These are phyloP conservation scores for Drosophila robusta DNA, from an alignment of 2,888 invertebrate genomes.

Conservation along the genomic window DNA sequence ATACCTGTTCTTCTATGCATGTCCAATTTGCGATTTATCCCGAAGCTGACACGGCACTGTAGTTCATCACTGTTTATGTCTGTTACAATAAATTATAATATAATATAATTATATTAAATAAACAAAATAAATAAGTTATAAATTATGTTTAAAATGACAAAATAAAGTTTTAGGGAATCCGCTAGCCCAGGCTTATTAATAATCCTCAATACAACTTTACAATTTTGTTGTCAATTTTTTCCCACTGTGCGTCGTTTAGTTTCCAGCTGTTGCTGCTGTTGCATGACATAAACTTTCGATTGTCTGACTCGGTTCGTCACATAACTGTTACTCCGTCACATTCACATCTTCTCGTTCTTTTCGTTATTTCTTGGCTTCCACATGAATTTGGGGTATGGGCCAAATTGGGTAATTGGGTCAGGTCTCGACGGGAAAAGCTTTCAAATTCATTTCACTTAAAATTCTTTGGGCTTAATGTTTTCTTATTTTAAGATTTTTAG, in stretches of 20 bases:
- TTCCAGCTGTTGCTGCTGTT: slow-evolving; percentile 33
- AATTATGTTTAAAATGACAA: too few species aligned
- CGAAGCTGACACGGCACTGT: slow-evolving; percentile 2
- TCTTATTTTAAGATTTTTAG: slow-evolving; percentile 57
- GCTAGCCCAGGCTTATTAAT: not conserved
- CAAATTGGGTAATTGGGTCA: slow-evolving; percentile 82
- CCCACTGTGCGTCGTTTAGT: slow-evolving; percentile 36
- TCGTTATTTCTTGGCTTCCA: slow-evolving; percentile 39
- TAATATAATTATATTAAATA: too few species aligned
- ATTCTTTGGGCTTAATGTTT: slow-evolving; percentile 68
- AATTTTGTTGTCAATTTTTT: slow-evolving; percentile 1
- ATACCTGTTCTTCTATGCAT: slow-evolving; percentile 1
- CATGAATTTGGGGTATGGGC: slow-evolving; percentile 51
- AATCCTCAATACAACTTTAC: not conserved
- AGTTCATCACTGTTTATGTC: not conserved
- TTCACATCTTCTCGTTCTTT: slow-evolving; percentile 53
- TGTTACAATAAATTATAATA: not conserved
- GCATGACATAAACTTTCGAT: slow-evolving; percentile 81
- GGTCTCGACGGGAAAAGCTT: slow-evolving; percentile 74
- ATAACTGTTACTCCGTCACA: slow-evolving; percentile 51
- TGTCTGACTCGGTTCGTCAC: slow-evolving; percentile 70
- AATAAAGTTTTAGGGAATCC: too few species aligned
- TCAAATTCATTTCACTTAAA: slow-evolving; percentile 75
- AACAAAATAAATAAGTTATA: too few species aligned
- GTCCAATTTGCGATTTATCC: slow-evolving; percentile 3